phyloP scores from a whole-genome alignment of 1,140 invertebrate genomes.

The Drosophila auraria region DNA sequence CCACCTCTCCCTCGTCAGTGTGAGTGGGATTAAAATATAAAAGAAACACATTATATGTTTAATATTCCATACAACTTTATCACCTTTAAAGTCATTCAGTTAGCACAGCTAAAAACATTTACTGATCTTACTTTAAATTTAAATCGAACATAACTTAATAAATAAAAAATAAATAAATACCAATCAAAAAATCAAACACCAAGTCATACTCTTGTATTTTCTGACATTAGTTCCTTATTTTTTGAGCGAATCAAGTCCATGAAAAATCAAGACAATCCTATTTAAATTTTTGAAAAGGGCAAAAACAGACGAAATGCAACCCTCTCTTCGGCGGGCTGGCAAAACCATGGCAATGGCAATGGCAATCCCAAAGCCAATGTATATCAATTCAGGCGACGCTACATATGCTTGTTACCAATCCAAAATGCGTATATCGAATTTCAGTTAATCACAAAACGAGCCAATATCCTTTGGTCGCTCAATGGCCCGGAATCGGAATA shows the following conservation, averaged over 20 bases:
- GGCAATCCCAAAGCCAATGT: not conserved
- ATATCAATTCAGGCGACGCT: slow-evolving; percentile 15
- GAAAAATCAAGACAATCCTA: slow-evolving; percentile 19
- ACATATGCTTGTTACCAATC: slow-evolving; percentile 34
- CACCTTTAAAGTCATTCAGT: too few relatives aligned
- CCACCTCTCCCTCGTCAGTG: too few relatives aligned
- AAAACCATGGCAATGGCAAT: slow-evolving; percentile 12
- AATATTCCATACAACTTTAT: too few relatives aligned
- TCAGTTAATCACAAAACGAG: slow-evolving; percentile 51
- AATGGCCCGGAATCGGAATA: slow-evolving; percentile 36
- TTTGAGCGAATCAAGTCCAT: not conserved
- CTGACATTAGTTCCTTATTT: not conserved
- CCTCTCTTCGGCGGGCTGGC: not conserved
- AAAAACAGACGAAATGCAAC: not conserved
- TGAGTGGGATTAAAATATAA: too few relatives aligned
- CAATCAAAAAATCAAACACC: not conserved
- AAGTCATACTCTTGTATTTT: not conserved
- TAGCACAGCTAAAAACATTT: too few relatives aligned
- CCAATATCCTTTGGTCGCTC: slow-evolving; percentile 37
- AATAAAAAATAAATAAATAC: not conserved
- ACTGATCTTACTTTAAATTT: too few relatives aligned
- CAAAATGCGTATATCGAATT: slow-evolving; percentile 49
- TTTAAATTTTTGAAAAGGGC: not conserved
- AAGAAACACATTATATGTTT: too few relatives aligned
- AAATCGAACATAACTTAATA: not conserved